Evolutionary conservation across 1,140 invertebrate genomes (phyloP).

Genomic region (Chironomus striatipennis): DNA sequence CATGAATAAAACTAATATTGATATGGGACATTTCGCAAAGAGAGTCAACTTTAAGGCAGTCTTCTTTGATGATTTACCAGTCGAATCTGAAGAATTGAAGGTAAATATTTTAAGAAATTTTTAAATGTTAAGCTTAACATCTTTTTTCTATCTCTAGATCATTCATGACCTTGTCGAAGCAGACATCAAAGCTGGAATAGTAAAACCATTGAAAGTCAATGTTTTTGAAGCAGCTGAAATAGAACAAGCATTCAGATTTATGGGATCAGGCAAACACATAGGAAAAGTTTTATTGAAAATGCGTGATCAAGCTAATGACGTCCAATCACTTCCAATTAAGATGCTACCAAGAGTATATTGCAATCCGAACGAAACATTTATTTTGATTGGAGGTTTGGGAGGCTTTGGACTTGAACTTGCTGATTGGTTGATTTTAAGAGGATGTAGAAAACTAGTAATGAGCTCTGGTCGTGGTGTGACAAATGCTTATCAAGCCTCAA

Average conservation of each 20-base stretch:
- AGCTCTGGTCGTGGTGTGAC: slow-evolving; percentile 58
- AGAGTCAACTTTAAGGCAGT: slow-evolving; percentile 66
- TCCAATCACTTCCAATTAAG: slow-evolving; percentile 11
- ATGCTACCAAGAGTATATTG: slow-evolving; percentile 24
- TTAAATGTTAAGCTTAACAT: too few relatives aligned
- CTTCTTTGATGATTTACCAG: slow-evolving; percentile 56
- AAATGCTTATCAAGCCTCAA: slow-evolving; percentile 57
- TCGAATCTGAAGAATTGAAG: slow-evolving; percentile 47
- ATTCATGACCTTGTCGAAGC: slow-evolving; percentile 50
- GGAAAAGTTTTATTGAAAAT: slow-evolving; percentile 61
- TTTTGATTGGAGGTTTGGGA: slow-evolving; percentile 60
- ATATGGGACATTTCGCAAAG: slow-evolving; percentile 54
- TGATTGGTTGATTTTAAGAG: slow-evolving; percentile 64
- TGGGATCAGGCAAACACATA: slow-evolving; percentile 76
- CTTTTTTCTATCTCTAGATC: slow-evolving; percentile 37
- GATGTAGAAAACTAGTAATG: slow-evolving; percentile 57
- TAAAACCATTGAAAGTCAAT: slow-evolving; percentile 47
- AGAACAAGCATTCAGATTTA: slow-evolving; percentile 55
- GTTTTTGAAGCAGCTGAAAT: slow-evolving; percentile 48
- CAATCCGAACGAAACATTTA: slow-evolving; percentile 33
- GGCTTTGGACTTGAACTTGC: slow-evolving; percentile 73
- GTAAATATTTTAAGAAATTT: slow-evolving; percentile 34
- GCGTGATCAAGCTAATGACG: slow-evolving; percentile 46
- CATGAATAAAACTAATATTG: slow-evolving; percentile 40
- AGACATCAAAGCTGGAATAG: slow-evolving; percentile 54